Base-by-base conservation (phyloP, 2,888 invertebrate genomes). In the Coenonympha arcania region DNA sequence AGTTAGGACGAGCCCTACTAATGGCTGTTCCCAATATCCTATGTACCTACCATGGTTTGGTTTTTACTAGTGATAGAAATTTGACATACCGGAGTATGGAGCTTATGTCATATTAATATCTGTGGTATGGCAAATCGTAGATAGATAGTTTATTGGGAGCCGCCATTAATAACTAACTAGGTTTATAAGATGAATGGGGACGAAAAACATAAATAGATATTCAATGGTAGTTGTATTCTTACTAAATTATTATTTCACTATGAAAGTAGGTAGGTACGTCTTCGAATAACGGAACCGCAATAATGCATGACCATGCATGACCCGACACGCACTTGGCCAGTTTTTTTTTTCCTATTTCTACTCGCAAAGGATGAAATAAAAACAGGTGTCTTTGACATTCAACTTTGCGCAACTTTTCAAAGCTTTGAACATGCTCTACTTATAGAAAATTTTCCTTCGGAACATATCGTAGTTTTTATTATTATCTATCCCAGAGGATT, bases 401-500 rank as follows among this genome's bases (percentile, higher is more conserved):
- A 37, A 37, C 39, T 39, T 22, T 9, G 39, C 39, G 39, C 15
- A 15, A 24, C 24, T 24, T 39, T 24, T 39, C 39, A 39, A 39
- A 39, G 39, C 39, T 39, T 22, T 24, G 39, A 39, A 39, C 24
- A 22, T 39, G 13, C 15, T 15, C 15, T 22, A n/a, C n/a, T n/a
- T n/a, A 22, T 39, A 15, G 22, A 22, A 39, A 22, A 39, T 6
- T 22, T 2, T 36, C 18, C 2, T 9, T 6, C 34, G 6, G 31
- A 6, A 4, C n/a, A 3, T 11, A 11, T 5, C 5, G 26, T 9
- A 9, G 2, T 8, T 9, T 6, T 6, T 26, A 8, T 6, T 26
- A 44, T 40, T 36, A 45, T 41, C 47, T 44, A 39, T 24, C 18
- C 33, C 20, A 42, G n/a, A n/a, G n/a, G n/a, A n/a, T n/a, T n/a